Base-by-base conservation (phyloP, 2,888 invertebrate genomes). In the Drosophila multiciliata region DNA sequence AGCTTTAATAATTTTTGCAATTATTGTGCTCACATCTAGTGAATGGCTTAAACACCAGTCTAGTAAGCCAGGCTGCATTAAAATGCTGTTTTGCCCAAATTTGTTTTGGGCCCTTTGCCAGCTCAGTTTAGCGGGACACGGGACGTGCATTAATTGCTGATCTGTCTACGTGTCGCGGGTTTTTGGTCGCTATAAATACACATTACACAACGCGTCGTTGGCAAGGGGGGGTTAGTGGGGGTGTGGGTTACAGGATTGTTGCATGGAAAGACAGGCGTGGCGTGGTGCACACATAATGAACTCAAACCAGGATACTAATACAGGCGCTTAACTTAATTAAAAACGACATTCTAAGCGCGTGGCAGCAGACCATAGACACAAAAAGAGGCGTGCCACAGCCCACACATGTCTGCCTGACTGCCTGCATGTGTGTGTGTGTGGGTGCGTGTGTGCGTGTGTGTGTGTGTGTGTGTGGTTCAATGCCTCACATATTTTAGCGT, bases 261-360 rank as follows among this genome's bases (percentile, higher is more conserved):
- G 49, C 7, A 7, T 66, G 59, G 23, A 15, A 8, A 15, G 45
- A 15, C 15, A 15, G 45, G 8, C 63, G 53, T 66, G 71, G 62
- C 52, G 66, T 66, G 48, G n/a, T 57, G 38, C 8, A 54, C 45
- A 60, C 71, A 77, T 87, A 90, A 90, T 87, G 83, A 87, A 87
- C 87, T 82, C 78, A 83, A 81, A 89, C 78, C 73, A 72, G 36
- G 70, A 67, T 67, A 60, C 86, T 74, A 74, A 88, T 45, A 78
- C 75, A 66, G 74, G 73, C 83, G 88, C 90, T 87, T 88, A 87
- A 87, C 90, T 87, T 90, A 87, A 87, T 87, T 87, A 87, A 87
- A 87, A 87, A 83, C 83, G 86, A 86, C 83, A 90, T 87, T 87
- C 82, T 82, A 74, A 78, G 64, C 60, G 69, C 60, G 66, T 54